These are phyloP conservation scores for Pollenia griseotomentosa DNA, from an alignment of 2,888 invertebrate species.

Conservation along the genomic window DNA sequence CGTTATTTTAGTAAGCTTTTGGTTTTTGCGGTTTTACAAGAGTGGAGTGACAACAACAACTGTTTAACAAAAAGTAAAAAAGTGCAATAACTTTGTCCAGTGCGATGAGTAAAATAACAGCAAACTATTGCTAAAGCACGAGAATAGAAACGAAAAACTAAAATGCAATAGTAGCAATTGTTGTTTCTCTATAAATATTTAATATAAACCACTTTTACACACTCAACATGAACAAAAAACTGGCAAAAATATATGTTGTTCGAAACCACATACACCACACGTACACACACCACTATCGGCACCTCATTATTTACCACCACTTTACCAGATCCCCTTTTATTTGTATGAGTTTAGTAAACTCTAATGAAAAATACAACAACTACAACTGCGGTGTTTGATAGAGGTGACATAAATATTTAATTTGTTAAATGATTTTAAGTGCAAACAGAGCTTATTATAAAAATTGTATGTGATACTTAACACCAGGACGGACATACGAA, in stretches of 20 bases:
- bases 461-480: conserved; percentile 55
- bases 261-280: conserved; percentile 24
- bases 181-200: conserved; percentile 55
- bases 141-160: neutral
- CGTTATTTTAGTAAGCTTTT: conserved; percentile 33
- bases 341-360: neutral
- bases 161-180: conserved; percentile 28
- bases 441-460: conserved; percentile 37
- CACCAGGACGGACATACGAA: neutral
- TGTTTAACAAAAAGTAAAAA: neutral
- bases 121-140: too few relatives aligned
- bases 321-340: neutral
- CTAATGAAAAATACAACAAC: conserved; percentile 10
- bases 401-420: conserved; percentile 55
- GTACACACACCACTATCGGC: neutral
- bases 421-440: conserved; percentile 61
- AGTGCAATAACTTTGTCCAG: neutral
- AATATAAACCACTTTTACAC: conserved; percentile 44
- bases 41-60: neutral
- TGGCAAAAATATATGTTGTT: conserved; percentile 8
- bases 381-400: neutral
- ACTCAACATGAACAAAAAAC: neutral
- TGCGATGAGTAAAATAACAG: neutral
- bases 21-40: conserved; percentile 52
- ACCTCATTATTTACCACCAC: neutral